Base-by-base conservation (phyloP, 2,797 vertebrate genomes). In the Oreochromis grahami region DNA sequence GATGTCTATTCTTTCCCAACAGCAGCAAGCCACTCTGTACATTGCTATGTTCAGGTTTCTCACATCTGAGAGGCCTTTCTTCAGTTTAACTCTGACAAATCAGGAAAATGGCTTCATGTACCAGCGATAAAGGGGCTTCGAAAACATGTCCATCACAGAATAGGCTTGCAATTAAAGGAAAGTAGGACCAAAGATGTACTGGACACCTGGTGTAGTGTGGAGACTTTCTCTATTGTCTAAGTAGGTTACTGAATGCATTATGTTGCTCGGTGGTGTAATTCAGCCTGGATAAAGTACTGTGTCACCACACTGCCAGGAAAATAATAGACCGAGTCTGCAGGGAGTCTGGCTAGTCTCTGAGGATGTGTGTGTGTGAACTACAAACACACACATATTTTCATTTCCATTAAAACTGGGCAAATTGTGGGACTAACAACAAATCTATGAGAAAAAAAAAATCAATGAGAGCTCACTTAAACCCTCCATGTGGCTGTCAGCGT, bases 191-290 rank as follows among this genome's bases (percentile, higher is more conserved):
- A 78, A 88, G 82, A 82, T 26, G 70, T 5, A 29, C 36, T 72
- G 82, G 84, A 89, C 86, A 90, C 78, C 91, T 88, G 82, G 84
- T 84, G 76, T 7, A 76, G 74, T 82, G 88, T 34, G 55, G 55
- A 92, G 80, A 72, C 86, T 60, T 84, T 24, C 43, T 91, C 77
- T 81, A 12, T 85, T 88, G 87, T 91, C 70, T 90, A 94, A 94
- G 91, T 91, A 87, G 94, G 92, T 93, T 92, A 87, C 41, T 60
- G 83, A 53, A 86, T 52, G 81, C 80, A 70, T 83, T 84, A 86
- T 79, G 86, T 63, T 84, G 87, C 85, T 88, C 81, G 13, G 84
- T 5, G 58, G 56, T 77, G 58, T 79, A 84, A 86, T 82, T 87
- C 45, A 82, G 85, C 84, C 91, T 89, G 85, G 82, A 94, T 92